Evolutionary conservation across 2,113 vertebrate genomes (phyloP).

Genomic region (Pseudorhombus dupliciocellatus): DNA sequence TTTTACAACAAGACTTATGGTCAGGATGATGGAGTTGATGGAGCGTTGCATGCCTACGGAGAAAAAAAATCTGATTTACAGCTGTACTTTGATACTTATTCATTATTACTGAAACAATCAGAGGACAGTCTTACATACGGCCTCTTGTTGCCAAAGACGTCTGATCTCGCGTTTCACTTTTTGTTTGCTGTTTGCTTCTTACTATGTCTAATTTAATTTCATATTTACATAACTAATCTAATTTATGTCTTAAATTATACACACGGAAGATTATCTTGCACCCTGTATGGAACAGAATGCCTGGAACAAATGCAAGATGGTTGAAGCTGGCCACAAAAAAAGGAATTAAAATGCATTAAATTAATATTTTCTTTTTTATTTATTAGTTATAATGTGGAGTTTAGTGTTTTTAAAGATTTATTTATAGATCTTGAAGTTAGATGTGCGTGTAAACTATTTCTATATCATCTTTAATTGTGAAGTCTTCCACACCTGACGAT

Average conservation of each 20-base stretch:
- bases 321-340: slow-evolving; percentile 75
- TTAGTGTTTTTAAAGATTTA: slow-evolving; percentile 75
- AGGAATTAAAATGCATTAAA: slow-evolving; percentile 78
- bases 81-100: slow-evolving; percentile 68
- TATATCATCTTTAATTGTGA: slow-evolving; percentile 71
- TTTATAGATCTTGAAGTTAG: slow-evolving; percentile 78
- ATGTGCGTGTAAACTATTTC: slow-evolving; percentile 70
- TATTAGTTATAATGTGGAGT: slow-evolving; percentile 78
- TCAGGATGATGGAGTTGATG: slow-evolving; percentile 60
- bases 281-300: slow-evolving; percentile 67
- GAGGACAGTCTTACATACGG: slow-evolving; percentile 44
- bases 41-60: slow-evolving; percentile 59
- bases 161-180: slow-evolving; percentile 54
- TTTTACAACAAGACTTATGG: slow-evolving; percentile 67
- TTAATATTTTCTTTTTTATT: slow-evolving; percentile 82
- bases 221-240: slow-evolving; percentile 81
- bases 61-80: slow-evolving; percentile 64
- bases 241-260: slow-evolving; percentile 88
- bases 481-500: slow-evolving; percentile 68
- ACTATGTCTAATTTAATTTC: slow-evolving; percentile 82
- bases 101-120: slow-evolving; percentile 67
- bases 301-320: slow-evolving; percentile 65
- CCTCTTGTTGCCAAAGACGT: slow-evolving; percentile 58
- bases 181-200: slow-evolving; percentile 67
- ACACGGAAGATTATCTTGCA: slow-evolving; percentile 74